Base-by-base conservation (phyloP, 2,113 vertebrate genomes). In the Cisticola juncidis region DNA sequence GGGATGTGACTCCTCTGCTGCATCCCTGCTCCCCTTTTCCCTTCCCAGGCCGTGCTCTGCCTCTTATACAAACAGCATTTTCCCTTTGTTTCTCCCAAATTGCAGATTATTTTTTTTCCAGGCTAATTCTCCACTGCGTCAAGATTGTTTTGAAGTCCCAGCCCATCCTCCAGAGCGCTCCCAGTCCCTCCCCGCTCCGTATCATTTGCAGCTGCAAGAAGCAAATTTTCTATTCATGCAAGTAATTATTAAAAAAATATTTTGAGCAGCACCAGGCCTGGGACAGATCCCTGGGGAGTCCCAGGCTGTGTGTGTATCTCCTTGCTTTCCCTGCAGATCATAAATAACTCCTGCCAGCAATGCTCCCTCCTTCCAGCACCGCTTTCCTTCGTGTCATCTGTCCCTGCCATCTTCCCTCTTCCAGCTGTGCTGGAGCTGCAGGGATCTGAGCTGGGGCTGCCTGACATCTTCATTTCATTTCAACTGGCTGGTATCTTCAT, bases 221-320 rank as follows among this genome's bases (percentile, higher is more conserved):
- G 90, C 79, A 88, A 77, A 83, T 92, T 80, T 70, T 92, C 88
- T 97, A 93, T 95, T 95, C 94, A 90, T 92, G 90, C 92, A 88
- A 96, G 82, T 92, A 95, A 97, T 97, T 93, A 96, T 86, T 94
- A 86, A 86, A 80, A 95, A 96, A 95, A 95, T 94, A 94, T 93
- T 95, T 95, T 95, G 90, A 95, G 95, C 92, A 66, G 88, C 62
- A 47, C 88, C 88, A 96, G 90, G 94, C 92, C 92, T 73, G 82
- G 95, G 94, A 88, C 90, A 83, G 71, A 69, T 90, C 96, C 76
- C 92, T 72, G 26, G 68, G 76, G 95, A 88, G 57, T 77, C 58
- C 51, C 11, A 10, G 88, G 82, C 86, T 94, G 71, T 73, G 81
- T 94, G 71, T 73, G 81, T 7, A 83, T 86, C 90, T 86, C 53